phyloP scores from a whole-genome alignment of 2,113 vertebrate species.

The Mormoops blainvillei region DNA sequence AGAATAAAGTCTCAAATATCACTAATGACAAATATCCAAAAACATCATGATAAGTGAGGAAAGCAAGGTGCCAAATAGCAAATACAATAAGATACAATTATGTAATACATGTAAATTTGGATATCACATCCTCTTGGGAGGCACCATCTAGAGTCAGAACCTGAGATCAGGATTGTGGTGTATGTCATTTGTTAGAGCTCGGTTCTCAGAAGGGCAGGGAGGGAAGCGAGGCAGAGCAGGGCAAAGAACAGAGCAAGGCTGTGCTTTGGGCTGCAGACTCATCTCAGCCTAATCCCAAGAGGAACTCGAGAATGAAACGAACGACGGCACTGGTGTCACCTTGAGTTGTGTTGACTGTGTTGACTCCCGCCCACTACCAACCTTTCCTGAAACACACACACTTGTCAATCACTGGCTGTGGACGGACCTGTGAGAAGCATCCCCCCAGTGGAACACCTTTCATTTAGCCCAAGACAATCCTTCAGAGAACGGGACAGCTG shows the following conservation, averaged over 20 bases:
- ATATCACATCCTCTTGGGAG: neutral
- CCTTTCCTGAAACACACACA: neutral
- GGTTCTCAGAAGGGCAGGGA: neutral
- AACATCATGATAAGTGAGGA: neutral
- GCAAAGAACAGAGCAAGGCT: neutral
- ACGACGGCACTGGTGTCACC: neutral
- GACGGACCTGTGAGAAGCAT: neutral
- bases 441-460: neutral
- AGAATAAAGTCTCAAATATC: neutral
- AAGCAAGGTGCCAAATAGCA: neutral
- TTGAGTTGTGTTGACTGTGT: neutral
- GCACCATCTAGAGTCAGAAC: neutral
- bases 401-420: neutral
- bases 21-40: neutral
- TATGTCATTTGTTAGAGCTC: neutral
- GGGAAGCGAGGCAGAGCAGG: neutral
- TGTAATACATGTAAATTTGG: neutral
- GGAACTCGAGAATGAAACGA: neutral
- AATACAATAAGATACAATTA: neutral
- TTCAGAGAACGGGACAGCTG: neutral
- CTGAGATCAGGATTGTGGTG: neutral
- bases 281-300: neutral
- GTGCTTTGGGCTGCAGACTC: neutral
- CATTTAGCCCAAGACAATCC: neutral
- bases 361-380: neutral